Percentiles rank a stretch among this genome's conserved stretches.
Evolutionary conservation across 1,140 invertebrate species (phyloP).

Genomic region (Adelges cooleyi): DNA sequence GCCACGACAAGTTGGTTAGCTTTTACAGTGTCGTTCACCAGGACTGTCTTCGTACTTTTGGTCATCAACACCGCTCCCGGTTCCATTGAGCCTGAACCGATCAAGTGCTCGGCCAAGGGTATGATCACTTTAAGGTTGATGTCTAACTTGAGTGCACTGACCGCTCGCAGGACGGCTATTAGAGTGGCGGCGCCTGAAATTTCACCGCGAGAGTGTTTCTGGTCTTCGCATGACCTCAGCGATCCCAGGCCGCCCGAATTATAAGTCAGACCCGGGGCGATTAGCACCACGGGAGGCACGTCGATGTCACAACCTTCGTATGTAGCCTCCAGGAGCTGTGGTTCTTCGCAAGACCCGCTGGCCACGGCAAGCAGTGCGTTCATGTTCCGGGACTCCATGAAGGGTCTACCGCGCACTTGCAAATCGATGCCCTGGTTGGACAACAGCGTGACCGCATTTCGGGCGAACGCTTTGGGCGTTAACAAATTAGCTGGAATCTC

Average conservation of each 20-base stretch:
- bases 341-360: constrained; percentile 49
- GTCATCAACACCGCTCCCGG: constrained; percentile 53
- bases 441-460: constrained; percentile 40
- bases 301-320: constrained; percentile 36
- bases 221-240: constrained; percentile 45
- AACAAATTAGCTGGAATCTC: constrained; percentile 54
- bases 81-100: constrained; percentile 47
- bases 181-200: constrained; percentile 57
- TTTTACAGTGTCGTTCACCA: constrained; percentile 54
- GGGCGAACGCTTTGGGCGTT: constrained; percentile 49
- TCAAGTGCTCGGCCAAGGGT: constrained; percentile 54
- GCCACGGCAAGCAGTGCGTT: constrained; percentile 49
- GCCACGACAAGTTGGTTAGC: constrained; percentile 52
- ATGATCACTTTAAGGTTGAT: constrained; percentile 46
- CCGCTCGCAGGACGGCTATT: constrained; percentile 43
- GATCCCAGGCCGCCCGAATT: constrained; percentile 53
- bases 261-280: constrained; percentile 52
- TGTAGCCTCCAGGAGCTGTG: constrained; percentile 41
- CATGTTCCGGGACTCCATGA: constrained; percentile 51
- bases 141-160: constrained; percentile 44
- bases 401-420: constrained; percentile 36
- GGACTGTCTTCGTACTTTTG: constrained; percentile 53
- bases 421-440: constrained; percentile 42
- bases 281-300: constrained; percentile 38
- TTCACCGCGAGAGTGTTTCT: constrained; percentile 52